Conservation (phyloP, 2,888 invertebrate species). For the Stenolophus ochropezus region DNA sequence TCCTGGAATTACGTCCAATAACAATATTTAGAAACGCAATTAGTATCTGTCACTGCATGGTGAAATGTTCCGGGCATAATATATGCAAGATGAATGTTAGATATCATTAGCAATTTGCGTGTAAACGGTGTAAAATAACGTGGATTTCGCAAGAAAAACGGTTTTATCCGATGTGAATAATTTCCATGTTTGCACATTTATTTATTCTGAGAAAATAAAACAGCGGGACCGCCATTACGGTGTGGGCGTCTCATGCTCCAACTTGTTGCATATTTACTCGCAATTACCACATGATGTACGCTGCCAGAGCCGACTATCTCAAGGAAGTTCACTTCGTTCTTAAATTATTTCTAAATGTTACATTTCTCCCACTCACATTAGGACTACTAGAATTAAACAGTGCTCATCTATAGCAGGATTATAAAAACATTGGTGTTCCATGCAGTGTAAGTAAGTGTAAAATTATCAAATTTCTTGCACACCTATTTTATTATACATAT, state of each 20-base stretch:
- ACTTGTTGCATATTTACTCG: slow-evolving; percentile 53
- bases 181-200: slow-evolving; percentile 51
- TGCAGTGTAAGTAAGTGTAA: no score
- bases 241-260: slow-evolving; percentile 25
- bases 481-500: no score
- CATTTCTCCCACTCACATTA: background rate
- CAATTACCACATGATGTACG: slow-evolving; percentile 40
- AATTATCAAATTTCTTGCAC: no score
- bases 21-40: background rate
- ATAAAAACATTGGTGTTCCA: no score
- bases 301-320: background rate
- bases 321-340: background rate
- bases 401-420: no score
- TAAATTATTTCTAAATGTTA: background rate
- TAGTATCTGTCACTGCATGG: background rate
- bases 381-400: no score
- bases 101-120: slow-evolving; percentile 34
- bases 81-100: background rate
- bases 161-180: slow-evolving; percentile 30
- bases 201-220: slow-evolving; percentile 47
- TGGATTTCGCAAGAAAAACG: slow-evolving; percentile 17
- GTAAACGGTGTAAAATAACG: slow-evolving; percentile 39
- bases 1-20: background rate
- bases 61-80: background rate
- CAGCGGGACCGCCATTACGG: slow-evolving; percentile 21